phyloP scores from a whole-genome alignment of 2,797 vertebrate genomes.

The Cyclura pinguis region DNA sequence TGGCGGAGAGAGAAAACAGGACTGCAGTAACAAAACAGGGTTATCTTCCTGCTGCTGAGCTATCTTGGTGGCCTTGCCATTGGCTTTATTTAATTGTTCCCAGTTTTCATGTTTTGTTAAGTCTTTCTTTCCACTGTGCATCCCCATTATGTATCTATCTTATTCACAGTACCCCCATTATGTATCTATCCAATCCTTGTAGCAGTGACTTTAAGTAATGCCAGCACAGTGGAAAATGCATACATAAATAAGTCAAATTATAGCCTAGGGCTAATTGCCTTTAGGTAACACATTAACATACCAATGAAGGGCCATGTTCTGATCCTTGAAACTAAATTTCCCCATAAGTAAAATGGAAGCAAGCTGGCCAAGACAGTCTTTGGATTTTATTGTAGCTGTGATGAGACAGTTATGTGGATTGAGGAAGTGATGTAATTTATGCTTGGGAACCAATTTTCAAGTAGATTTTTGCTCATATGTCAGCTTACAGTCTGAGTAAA shows the following conservation, averaged over 20 bases:
- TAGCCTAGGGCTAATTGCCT: conserved; percentile 49
- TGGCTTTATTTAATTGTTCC: conserved; percentile 76
- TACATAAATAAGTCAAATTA: conserved; percentile 60
- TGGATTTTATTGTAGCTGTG: conserved; percentile 4
- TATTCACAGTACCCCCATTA: conserved; percentile 51
- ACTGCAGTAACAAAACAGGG: conserved; percentile 73
- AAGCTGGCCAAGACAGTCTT: background rate
- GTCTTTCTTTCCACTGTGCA: conserved; percentile 67
- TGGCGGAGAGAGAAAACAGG: conserved; percentile 75
- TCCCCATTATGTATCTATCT: conserved; percentile 30
- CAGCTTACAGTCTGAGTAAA: background rate
- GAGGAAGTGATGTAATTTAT: background rate
- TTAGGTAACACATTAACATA: conserved; percentile 14
- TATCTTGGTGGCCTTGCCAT: conserved; percentile 65
- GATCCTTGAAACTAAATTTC: conserved; percentile 5
- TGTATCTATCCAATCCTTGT: conserved; percentile 49
- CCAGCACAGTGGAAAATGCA: conserved; percentile 43
- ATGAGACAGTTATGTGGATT: background rate
- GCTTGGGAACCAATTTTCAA: background rate
- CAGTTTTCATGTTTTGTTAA: conserved; percentile 72
- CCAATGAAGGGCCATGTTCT: background rate
- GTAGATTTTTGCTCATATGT: background rate
- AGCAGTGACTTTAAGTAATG: conserved; percentile 62
- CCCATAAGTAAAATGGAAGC: background rate
- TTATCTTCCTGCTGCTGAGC: conserved; percentile 74